Base-by-base conservation (phyloP, 2,888 invertebrate genomes). In the Leptarthrus brevirostris region DNA sequence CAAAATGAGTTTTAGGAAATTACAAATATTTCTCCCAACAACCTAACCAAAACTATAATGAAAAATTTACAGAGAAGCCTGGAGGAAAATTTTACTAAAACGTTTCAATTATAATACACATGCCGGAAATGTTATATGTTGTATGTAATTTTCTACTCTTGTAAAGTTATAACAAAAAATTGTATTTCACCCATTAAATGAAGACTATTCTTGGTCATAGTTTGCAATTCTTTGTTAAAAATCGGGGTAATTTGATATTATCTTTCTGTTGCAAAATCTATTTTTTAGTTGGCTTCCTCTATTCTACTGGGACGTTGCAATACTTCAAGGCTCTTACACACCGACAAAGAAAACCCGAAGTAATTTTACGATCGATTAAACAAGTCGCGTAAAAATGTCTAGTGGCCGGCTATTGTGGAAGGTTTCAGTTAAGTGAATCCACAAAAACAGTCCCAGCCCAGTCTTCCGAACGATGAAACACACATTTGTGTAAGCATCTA, bases 281-380 rank as follows among this genome's bases (percentile, higher is more conserved):
- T 40, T 40, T 40, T 40, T 40, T 40, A 40, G 40, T 40, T 40
- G 40, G 40, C 40, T 40, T 40, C 40, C 40, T 40, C 40, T 2
- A n/a, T n/a, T n/a, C n/a, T n/a, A 40, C 3, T 40, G 40, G 40
- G n/a, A 40, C 40, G 12, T 40, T 12, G n/a, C 3, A 12, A 40
- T 40, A 12, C n/a, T 40, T 3, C n/a, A 2, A 3, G 40, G 6
- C 40, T 40, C 40, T 12, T 12, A 36, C 20, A 66, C 64, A 47
- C 49, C 34, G 52, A 69, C 69, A 69, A 69, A 34, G n/a, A 12
- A 30, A 52, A 30, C 30, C 52, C 52, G 34, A 49, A 52, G 52
- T 52, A 69, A 69, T 69, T 69, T 69, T 34, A 69, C 69, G 69
- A 69, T 69, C 69, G 69, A 69, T 69, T 69, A 69, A 69, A 69